Evolutionary conservation across 2,888 invertebrate genomes (phyloP).

Genomic region (Macrosoma leucophasiata): DNA sequence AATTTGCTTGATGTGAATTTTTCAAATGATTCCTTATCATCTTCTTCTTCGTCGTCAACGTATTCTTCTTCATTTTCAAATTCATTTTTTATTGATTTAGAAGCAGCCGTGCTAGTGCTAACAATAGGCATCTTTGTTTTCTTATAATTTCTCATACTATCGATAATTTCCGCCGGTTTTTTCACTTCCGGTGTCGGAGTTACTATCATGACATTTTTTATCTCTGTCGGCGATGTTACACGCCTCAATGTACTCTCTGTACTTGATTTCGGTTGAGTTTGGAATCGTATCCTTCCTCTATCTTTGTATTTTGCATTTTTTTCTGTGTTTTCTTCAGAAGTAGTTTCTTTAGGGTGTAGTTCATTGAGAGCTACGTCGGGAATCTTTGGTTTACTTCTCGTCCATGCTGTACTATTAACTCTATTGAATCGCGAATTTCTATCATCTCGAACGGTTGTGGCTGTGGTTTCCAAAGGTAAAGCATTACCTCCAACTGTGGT

Average conservation of each 20-base stretch:
- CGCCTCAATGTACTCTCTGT: conserved; percentile 43
- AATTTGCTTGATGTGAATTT: conserved; percentile 71
- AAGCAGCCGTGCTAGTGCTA: conserved; percentile 38
- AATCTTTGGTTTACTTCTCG: conserved; percentile 39
- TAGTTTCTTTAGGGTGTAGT: conserved; percentile 54
- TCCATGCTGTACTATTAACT: conserved; percentile 39
- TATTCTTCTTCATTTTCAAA: conserved; percentile 33
- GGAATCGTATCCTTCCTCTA: conserved; percentile 58
- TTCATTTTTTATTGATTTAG: conserved; percentile 32
- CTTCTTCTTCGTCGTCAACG: conserved; percentile 35
- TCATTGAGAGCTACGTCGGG: conserved; percentile 60
- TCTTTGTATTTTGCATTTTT: conserved; percentile 69
- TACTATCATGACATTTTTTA: conserved; percentile 47
- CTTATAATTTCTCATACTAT: conserved; percentile 55
- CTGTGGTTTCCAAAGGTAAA: conserved; percentile 46
- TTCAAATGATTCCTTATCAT: conserved; percentile 45
- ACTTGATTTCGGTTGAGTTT: conserved; percentile 40
- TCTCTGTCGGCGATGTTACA: conserved; percentile 38
- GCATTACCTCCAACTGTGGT: conserved; percentile 48
- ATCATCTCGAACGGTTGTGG: conserved; percentile 45
- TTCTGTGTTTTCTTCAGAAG: conserved; percentile 59
- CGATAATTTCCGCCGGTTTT: conserved; percentile 54
- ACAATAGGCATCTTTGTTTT: conserved; percentile 49
- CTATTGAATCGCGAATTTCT: conserved; percentile 36
- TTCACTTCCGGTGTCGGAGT: conserved; percentile 64